These are phyloP conservation scores for Phorcus lineatus DNA, from an alignment of 2,888 invertebrate species.

Conservation along the genomic window DNA sequence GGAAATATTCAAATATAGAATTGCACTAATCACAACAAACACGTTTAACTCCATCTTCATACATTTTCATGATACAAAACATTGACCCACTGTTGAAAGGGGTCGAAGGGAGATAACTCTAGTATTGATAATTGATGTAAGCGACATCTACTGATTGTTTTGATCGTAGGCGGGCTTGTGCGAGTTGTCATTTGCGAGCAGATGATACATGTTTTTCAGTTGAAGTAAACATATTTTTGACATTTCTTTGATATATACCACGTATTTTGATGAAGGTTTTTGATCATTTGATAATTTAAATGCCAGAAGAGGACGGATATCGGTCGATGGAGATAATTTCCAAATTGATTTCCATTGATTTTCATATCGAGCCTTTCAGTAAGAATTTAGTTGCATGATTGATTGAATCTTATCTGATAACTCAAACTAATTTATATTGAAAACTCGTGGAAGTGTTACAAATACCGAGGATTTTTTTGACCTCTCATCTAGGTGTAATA, in stretches of 20 bases:
- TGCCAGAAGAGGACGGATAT: too few relatives aligned
- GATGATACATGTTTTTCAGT: constrained; percentile 1
- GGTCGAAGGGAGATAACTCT: constrained; percentile 17
- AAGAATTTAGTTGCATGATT: too few relatives aligned
- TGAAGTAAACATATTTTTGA: neutral
- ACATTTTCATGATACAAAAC: too few relatives aligned
- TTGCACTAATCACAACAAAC: too few relatives aligned
- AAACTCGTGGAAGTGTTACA: too few relatives aligned
- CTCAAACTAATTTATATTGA: too few relatives aligned
- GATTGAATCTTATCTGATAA: too few relatives aligned
- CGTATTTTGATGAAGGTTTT: neutral
- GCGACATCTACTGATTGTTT: neutral
- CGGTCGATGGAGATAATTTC: neutral
- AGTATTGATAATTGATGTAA: neutral
- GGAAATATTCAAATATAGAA: too few relatives aligned
- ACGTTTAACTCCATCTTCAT: too few relatives aligned
- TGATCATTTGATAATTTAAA: neutral
- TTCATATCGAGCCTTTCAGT: neutral
- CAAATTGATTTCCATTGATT: neutral
- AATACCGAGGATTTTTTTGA: too few relatives aligned
- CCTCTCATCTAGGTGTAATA: too few relatives aligned
- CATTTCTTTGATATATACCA: neutral
- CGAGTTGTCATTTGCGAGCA: constrained; percentile 13
- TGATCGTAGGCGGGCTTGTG: neutral
- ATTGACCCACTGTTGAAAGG: neutral